Percentiles rank a stretch among this genome's conserved stretches.
Evolutionary conservation across 2,113 vertebrate species (phyloP).

Genomic region (Notothenia coriiceps): DNA sequence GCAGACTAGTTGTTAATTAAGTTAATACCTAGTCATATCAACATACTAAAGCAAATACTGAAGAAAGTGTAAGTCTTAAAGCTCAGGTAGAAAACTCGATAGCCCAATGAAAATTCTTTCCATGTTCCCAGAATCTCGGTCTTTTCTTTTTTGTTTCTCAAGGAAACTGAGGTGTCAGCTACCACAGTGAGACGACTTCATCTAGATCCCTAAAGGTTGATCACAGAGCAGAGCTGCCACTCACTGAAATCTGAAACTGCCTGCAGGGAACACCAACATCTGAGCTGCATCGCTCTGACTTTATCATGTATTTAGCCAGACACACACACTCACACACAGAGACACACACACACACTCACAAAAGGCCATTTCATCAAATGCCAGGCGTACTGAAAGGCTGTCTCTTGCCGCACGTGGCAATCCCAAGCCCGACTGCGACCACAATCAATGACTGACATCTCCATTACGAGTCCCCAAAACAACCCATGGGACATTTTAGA

Average conservation of each 20-base stretch:
- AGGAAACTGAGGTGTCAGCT: constrained; percentile 30
- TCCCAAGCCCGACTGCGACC: constrained; percentile 41
- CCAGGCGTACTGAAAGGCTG: constrained; percentile 61
- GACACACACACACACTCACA: constrained; percentile 42
- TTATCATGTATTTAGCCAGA: constrained; percentile 64
- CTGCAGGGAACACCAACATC: constrained; percentile 38
- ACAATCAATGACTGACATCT: constrained; percentile 72
- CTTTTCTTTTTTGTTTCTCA: neutral
- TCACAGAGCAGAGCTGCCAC: constrained; percentile 61
- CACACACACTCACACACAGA: constrained; percentile 19
- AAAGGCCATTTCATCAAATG: constrained; percentile 74
- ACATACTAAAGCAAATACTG: neutral
- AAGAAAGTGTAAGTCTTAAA: neutral
- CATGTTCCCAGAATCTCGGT: constrained; percentile 4
- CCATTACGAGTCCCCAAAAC: constrained; percentile 54
- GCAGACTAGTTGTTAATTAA: neutral
- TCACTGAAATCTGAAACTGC: constrained; percentile 56
- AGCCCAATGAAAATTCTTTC: constrained; percentile 6
- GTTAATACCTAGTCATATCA: no score
- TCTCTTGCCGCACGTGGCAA: constrained; percentile 54
- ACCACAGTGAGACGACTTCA: constrained; percentile 45
- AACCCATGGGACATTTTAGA: constrained; percentile 45
- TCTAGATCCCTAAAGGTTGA: constrained; percentile 56
- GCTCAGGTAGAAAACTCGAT: constrained; percentile 3
- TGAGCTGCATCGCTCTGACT: constrained; percentile 52